phyloP scores from a whole-genome alignment of 2,888 invertebrate species.

The Nebria salina region DNA sequence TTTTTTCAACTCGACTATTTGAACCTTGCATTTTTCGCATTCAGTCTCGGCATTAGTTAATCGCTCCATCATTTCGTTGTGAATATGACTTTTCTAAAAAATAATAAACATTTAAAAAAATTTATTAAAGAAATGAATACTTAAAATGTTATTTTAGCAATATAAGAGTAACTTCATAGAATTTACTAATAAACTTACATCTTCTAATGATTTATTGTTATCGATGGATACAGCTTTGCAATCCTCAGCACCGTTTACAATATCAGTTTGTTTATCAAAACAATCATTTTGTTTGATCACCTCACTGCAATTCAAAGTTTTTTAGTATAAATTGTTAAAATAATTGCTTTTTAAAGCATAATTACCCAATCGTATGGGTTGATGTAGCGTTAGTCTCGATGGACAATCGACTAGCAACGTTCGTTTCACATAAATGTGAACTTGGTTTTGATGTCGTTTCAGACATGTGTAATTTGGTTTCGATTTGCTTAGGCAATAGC shows the following conservation, averaged over 20 bases:
- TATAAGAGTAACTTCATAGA: no score
- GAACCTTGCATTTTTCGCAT: conserved; percentile 38
- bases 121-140: no score
- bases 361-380: conserved; percentile 36
- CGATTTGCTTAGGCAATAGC: not conserved
- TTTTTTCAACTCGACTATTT: conserved; percentile 34
- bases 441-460: conserved; percentile 21
- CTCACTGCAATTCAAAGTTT: conserved; percentile 21
- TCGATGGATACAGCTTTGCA: conserved; percentile 14
- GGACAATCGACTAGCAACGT: conserved; percentile 18
- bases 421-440: conserved; percentile 23
- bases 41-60: conserved; percentile 26
- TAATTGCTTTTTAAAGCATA: not conserved
- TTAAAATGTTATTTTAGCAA: no score
- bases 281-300: conserved; percentile 33
- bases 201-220: conserved; percentile 29
- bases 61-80: conserved; percentile 32
- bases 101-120: not conserved
- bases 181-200: conserved; percentile 15
- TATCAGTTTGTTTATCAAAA: conserved; percentile 39
- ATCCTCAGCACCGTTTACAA: conserved; percentile 22
- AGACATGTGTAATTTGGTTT: conserved; percentile 29
- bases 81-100: conserved; percentile 19
- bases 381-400: conserved; percentile 17
- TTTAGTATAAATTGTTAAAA: not conserved